A percentile compares a stretch with the other conserved stretches of the same genome.
phyloP scores from a whole-genome alignment of 1,140 invertebrate genomes.

The Mycetomoellerius zeteki region DNA sequence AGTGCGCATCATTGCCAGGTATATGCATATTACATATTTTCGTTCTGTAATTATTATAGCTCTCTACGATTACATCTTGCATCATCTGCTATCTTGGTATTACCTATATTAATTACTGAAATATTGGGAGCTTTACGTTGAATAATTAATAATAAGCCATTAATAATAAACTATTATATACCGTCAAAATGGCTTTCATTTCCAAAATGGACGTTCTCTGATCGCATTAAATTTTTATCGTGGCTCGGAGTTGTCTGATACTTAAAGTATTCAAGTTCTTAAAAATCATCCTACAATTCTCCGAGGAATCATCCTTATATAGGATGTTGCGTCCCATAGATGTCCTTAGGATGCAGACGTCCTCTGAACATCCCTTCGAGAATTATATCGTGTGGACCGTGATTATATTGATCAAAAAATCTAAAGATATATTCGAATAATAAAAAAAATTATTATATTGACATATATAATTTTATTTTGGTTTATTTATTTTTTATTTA shows the following conservation, averaged over 20 bases:
- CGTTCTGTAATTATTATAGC: not conserved
- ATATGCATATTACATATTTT: not conserved
- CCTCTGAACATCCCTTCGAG: too few species aligned
- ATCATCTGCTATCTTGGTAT: not conserved
- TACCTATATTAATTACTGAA: not conserved
- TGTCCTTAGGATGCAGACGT: too few species aligned
- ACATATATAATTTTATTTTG: too few species aligned
- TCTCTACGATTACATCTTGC: not conserved
- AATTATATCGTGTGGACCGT: not conserved
- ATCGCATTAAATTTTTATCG: not conserved
- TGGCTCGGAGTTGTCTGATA: not conserved
- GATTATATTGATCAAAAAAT: not conserved
- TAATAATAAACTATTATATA: too few species aligned
- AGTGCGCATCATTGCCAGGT: too few species aligned
- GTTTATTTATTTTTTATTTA: too few species aligned
- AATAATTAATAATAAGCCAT: too few species aligned
- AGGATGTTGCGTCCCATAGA: too few species aligned
- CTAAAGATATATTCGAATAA: not conserved
- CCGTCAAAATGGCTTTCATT: not conserved
- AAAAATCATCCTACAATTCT: not conserved
- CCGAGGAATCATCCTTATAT: too few species aligned
- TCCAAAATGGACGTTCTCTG: not conserved
- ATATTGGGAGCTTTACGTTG: not conserved
- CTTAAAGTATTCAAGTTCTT: not conserved
- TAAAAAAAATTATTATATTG: too few species aligned